Conservation (phyloP, 2,797 vertebrate species). For the Tachyglossus aculeatus region DNA sequence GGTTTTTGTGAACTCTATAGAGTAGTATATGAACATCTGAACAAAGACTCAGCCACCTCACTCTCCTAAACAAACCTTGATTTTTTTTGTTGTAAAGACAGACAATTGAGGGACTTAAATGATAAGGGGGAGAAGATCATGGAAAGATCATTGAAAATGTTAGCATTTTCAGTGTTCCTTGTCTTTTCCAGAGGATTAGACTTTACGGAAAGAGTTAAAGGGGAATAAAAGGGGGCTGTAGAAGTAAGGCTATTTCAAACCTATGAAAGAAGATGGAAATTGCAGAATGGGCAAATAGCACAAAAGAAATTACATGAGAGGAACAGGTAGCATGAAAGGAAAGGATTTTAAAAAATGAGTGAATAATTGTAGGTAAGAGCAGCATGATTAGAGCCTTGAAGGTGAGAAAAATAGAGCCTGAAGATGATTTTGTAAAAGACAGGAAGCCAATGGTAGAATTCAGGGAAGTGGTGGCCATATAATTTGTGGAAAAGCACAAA, state of each 20-base stretch:
- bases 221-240: not conserved
- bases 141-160: not conserved
- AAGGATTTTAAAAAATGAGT: conserved; percentile 3
- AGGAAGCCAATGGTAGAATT: not conserved
- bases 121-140: not conserved
- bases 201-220: not conserved
- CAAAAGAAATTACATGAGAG: conserved; percentile 21
- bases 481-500: no score
- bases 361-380: conserved; percentile 4
- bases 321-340: conserved; percentile 13
- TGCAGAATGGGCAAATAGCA: not conserved
- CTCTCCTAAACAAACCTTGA: conserved; percentile 2
- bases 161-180: not conserved
- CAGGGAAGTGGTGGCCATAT: not conserved
- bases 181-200: not conserved
- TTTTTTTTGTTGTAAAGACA: not conserved
- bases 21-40: not conserved
- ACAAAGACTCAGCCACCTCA: not conserved
- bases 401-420: not conserved
- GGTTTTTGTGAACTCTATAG: not conserved
- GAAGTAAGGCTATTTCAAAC: conserved; percentile 22
- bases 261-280: not conserved
- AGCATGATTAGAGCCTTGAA: conserved; percentile 16
- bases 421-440: not conserved
- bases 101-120: not conserved